A percentile compares a stretch with the other conserved stretches of the same genome.
Conservation (phyloP, 2,797 vertebrate genomes). For the Pseudochaenichthys georgianus region DNA sequence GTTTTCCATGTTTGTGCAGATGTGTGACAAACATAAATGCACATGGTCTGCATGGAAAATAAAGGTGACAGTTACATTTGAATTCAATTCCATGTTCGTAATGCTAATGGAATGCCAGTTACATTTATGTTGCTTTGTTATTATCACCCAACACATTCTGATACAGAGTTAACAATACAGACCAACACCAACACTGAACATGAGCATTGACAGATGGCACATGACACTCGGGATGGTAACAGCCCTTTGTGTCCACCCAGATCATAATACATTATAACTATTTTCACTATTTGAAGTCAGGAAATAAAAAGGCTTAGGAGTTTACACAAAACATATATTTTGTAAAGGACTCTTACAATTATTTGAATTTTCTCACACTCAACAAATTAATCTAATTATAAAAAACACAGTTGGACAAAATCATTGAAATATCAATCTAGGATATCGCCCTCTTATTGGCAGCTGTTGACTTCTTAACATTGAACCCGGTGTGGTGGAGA, state of each 20-base stretch:
- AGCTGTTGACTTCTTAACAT: slow-evolving; percentile 4
- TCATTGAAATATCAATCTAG: neutral
- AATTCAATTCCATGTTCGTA: too few relatives aligned
- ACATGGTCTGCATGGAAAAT: too few relatives aligned
- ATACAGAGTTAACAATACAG: too few relatives aligned
- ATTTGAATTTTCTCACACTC: neutral
- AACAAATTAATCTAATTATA: neutral
- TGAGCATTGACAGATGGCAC: too few relatives aligned
- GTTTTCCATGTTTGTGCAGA: neutral
- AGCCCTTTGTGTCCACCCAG: neutral
- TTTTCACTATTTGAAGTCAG: neutral
- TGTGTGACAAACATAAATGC: neutral
- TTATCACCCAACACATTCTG: too few relatives aligned
- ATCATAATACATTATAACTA: neutral
- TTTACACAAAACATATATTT: neutral
- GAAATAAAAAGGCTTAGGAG: neutral
- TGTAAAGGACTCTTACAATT: neutral
- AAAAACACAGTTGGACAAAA: neutral
- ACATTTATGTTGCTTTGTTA: too few relatives aligned
- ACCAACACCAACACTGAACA: too few relatives aligned
- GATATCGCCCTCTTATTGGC: slow-evolving; percentile 9
- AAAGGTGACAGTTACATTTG: too few relatives aligned
- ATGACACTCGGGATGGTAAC: neutral
- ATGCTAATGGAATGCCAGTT: too few relatives aligned
- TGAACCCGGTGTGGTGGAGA: slow-evolving; percentile 57